Conservation (phyloP, 2,888 invertebrate species). For the Drosophila subquinaria region DNA sequence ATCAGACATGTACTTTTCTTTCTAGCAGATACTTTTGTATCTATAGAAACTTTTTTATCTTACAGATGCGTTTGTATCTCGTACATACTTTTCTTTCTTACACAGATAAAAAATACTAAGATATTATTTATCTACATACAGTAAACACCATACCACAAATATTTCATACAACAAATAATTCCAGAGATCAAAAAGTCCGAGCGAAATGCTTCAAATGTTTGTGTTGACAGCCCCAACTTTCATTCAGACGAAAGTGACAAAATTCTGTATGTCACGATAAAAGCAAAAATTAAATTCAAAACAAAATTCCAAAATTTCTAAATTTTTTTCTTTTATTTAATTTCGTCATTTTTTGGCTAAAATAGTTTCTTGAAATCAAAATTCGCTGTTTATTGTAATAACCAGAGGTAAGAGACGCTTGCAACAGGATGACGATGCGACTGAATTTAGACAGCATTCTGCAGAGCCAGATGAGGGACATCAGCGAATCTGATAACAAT, state of each 20-base stretch:
- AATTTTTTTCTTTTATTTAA: conserved; percentile 25
- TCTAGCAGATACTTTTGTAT: too few relatives aligned
- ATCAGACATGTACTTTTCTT: too few relatives aligned
- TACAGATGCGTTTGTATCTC: too few relatives aligned
- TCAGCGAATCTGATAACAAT: background rate
- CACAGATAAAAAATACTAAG: too few relatives aligned
- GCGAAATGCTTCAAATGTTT: background rate
- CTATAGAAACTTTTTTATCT: too few relatives aligned
- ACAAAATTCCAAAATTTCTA: conserved; percentile 28
- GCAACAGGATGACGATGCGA: conserved; percentile 59
- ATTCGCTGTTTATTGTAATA: conserved; percentile 31
- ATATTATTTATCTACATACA: too few relatives aligned
- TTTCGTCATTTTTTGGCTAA: conserved; percentile 34
- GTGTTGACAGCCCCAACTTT: background rate
- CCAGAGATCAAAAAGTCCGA: conserved; percentile 4
- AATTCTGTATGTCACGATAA: background rate
- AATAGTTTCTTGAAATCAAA: conserved; percentile 21
- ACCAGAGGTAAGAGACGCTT: background rate
- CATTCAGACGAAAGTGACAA: conserved; percentile 5
- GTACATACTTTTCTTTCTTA: too few relatives aligned
- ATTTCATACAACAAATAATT: background rate
- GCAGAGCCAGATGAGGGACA: conserved; percentile 34
- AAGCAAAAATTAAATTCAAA: conserved; percentile 4
- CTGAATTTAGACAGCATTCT: conserved; percentile 53
- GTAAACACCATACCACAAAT: too few relatives aligned